A percentile compares a stretch with the other conserved stretches of the same genome.
Evolutionary conservation across 2,888 invertebrate species (phyloP).

Genomic region (Plebejus melissa): DNA sequence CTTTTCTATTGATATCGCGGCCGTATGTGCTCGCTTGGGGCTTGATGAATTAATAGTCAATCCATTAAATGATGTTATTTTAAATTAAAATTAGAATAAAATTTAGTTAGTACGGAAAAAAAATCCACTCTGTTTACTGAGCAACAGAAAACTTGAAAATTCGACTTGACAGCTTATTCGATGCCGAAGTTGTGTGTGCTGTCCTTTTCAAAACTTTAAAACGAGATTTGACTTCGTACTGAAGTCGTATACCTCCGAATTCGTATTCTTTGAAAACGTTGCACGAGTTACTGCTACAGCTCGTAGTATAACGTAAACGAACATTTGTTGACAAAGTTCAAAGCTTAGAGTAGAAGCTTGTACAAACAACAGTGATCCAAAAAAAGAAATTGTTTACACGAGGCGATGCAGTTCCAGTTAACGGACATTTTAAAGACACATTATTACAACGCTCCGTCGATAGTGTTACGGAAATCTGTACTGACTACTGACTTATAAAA

Average conservation of each 20-base stretch:
- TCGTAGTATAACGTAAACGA: constrained; percentile 7
- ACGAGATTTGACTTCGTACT: background rate
- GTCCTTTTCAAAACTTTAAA: background rate
- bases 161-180: background rate
- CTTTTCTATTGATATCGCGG: no score
- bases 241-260: background rate
- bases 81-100: no score
- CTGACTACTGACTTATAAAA: background rate
- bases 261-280: constrained; percentile 4
- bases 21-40: no score
- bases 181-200: background rate
- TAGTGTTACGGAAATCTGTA: background rate
- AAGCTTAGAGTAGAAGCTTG: constrained; percentile 21
- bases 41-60: no score
- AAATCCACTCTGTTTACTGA: background rate
- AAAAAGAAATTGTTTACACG: constrained; percentile 27
- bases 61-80: no score
- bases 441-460: constrained; percentile 14
- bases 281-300: constrained; percentile 2
- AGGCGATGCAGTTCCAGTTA: constrained; percentile 21
- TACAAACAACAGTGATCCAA: constrained; percentile 24
- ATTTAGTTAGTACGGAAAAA: background rate
- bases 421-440: constrained; percentile 19
- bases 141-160: background rate
- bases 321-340: constrained; percentile 19